Base-by-base conservation (phyloP, 2,888 invertebrate genomes). In the Yponomeuta cagnagella region DNA sequence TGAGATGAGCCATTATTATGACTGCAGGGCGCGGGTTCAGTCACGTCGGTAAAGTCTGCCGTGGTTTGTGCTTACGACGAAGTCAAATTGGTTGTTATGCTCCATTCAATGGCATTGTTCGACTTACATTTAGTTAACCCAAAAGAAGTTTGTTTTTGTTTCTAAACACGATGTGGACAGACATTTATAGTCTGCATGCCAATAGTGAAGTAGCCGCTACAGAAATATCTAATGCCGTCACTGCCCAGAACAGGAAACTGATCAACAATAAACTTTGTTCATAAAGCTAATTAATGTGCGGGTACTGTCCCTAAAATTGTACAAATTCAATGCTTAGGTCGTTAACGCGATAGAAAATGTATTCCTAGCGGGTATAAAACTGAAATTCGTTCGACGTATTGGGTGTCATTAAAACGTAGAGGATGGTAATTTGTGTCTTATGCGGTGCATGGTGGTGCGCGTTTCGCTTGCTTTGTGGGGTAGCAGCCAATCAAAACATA, bases 1-100 rank as follows among this genome's bases (percentile, higher is more conserved):
- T 92, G 91, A 92, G 90, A 92, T 91, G 92, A 92, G 92, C 91
- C 91, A 90, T 92, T 91, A 91, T 92, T 92, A 92, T 91, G 91
- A 91, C 86, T 89, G 85, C 23, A 91, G 92, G 90, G 85, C 82
- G 85, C 80, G 84, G 87, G 88, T 90, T 90, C 91, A 90, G 82
- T 84, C 87, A 58, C 52, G 52, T 15, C 15, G 52, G 52, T 15
- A 87, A 85, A 83, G 81, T 81, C 52, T 83, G 81, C 85, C 82
- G 86, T 83, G 86, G 90, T 87, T 43, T 90, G 89, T 88, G 86
- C 82, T 81, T 81, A 84, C 81, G 82, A 84, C 81, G 82, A 82
- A 78, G 6, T 67, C 67, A 33, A 30, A 37, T 33, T 2, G 15
- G 67, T 58, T 58, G 15, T 58, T 3, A 15, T 58, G 12, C 1